A percentile compares a stretch with the other conserved stretches of the same genome.
phyloP scores from a whole-genome alignment of 2,113 vertebrate genomes.

The Antechinus flavipes region DNA sequence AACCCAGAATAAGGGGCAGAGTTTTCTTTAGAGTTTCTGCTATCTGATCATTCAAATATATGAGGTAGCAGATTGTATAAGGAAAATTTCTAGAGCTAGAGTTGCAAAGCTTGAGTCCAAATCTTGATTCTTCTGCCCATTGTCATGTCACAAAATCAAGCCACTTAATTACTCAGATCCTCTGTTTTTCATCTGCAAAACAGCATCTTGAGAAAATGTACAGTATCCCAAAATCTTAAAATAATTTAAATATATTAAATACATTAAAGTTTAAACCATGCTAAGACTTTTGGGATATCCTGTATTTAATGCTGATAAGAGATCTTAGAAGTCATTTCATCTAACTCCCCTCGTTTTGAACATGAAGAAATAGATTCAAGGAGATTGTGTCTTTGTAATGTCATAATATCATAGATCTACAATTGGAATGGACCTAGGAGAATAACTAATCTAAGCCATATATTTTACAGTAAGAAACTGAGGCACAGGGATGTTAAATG shows the following conservation, averaged over 20 bases:
- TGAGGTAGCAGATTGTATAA: not conserved
- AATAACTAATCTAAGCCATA: not conserved
- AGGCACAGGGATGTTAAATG: not conserved
- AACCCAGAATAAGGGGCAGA: not conserved
- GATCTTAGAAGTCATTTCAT: not conserved
- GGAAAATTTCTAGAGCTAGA: not conserved
- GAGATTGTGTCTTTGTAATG: not conserved
- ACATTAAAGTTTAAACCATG: not conserved
- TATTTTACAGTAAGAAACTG: conserved; percentile 24
- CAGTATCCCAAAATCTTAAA: not conserved
- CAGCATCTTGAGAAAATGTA: not conserved
- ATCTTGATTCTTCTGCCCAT: not conserved
- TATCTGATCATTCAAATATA: not conserved
- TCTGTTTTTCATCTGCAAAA: not conserved
- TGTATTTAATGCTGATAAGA: not conserved
- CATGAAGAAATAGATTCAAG: not conserved
- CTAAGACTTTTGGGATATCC: not conserved
- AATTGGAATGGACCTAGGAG: not conserved
- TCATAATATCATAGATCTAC: not conserved
- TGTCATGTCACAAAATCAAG: not conserved
- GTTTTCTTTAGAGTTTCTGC: not conserved
- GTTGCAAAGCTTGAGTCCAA: not conserved
- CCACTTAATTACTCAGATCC: not conserved
- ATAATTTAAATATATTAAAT: not conserved
- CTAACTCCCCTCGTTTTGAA: not conserved